Evolutionary conservation across 2,888 invertebrate genomes (phyloP).

Genomic region (Quadroppia sp.): DNA sequence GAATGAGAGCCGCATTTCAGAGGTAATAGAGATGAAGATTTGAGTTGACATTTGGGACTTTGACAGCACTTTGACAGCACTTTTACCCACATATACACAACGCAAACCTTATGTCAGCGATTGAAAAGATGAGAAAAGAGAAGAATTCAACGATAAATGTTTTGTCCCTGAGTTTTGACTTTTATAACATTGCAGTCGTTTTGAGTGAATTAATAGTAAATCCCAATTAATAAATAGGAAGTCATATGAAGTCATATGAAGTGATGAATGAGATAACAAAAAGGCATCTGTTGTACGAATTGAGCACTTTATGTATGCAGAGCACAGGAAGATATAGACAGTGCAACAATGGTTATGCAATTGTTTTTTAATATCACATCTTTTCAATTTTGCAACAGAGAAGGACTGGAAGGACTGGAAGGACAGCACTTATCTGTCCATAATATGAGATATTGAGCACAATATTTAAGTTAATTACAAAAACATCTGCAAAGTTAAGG

Average conservation of each 20-base stretch:
- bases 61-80: constrained; percentile 8
- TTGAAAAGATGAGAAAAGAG: not conserved
- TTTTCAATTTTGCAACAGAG: not conserved
- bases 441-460: not conserved
- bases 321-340: too few relatives aligned
- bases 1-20: not conserved
- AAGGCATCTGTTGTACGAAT: constrained; percentile 2
- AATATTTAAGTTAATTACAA: not conserved
- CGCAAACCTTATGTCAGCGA: constrained; percentile 8
- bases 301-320: not conserved
- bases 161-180: constrained; percentile 5
- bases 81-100: too few relatives aligned
- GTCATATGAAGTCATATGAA: constrained; percentile 9
- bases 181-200: too few relatives aligned
- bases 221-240: constrained; percentile 14
- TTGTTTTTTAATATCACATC: not conserved
- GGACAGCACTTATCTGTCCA: not conserved
- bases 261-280: constrained; percentile 33
- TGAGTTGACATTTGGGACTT: constrained; percentile 5
- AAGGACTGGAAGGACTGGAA: not conserved
- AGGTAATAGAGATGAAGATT: constrained; percentile 33
- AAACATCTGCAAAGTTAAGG: constrained; percentile 7
- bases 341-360: constrained; percentile 1
- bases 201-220: constrained; percentile 17
- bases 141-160: not conserved